Percentiles rank a stretch among this genome's conserved stretches.
phyloP scores from a whole-genome alignment of 2,888 invertebrate genomes.

The Agonopterix heracliana region DNA sequence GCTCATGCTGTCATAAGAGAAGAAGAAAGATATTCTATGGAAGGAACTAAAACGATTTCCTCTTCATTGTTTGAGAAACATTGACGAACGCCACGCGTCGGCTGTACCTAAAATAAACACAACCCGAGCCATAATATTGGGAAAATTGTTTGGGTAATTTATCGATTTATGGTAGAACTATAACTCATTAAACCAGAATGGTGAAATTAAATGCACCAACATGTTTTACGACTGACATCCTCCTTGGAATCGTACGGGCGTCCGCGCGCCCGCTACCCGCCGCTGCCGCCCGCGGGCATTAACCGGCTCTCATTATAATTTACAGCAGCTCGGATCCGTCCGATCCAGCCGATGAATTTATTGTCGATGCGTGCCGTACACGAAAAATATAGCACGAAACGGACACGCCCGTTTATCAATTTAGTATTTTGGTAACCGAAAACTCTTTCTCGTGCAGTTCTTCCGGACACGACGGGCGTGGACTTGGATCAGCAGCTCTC shows the following conservation, averaged over 20 bases:
- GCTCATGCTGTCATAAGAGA: too few species aligned
- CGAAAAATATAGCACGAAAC: conserved; percentile 53
- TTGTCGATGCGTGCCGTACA: conserved; percentile 53
- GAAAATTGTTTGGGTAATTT: conserved; percentile 27
- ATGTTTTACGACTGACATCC: conserved; percentile 65
- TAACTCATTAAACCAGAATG: conserved; percentile 47
- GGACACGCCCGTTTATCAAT: conserved; percentile 6
- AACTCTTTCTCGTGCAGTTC: conserved; percentile 66
- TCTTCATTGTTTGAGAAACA: too few species aligned
- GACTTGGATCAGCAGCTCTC: conserved; percentile 85
- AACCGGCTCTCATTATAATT: conserved; percentile 71
- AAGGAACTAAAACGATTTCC: too few species aligned
- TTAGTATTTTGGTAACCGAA: too few species aligned
- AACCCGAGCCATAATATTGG: conserved; percentile 3
- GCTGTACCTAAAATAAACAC: conserved; percentile 5
- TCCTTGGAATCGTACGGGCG: conserved; percentile 42
- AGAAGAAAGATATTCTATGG: too few species aligned
- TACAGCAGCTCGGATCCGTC: conserved; percentile 56
- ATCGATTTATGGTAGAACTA: conserved; percentile 38
- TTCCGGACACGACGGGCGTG: conserved; percentile 86
- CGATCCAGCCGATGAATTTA: conserved; percentile 62
- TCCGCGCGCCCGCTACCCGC: conserved; percentile 7
- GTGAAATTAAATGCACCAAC: conserved; percentile 69
- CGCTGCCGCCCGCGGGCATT: conserved; percentile 36
- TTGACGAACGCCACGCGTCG: neutral